These are phyloP conservation scores for Latheticus oryzae DNA, from an alignment of 2,888 invertebrate species.

Conservation along the genomic window DNA sequence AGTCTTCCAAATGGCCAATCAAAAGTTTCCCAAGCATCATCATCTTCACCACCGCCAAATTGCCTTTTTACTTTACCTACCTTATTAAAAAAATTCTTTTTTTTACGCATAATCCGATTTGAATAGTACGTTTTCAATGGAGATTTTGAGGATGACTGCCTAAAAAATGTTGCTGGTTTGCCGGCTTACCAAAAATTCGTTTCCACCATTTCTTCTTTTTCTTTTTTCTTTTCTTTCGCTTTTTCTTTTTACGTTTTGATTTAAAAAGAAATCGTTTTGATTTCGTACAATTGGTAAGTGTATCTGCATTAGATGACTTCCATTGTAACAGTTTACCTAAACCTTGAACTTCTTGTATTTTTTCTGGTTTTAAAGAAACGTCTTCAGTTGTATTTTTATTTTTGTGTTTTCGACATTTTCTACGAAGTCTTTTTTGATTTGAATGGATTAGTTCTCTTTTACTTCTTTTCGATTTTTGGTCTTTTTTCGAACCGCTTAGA, in stretches of 20 bases:
- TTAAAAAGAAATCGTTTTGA: conserved; percentile 18
- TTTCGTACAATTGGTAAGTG: background rate
- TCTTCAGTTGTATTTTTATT: background rate
- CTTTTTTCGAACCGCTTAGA: conserved; percentile 19
- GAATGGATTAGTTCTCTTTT: conserved; percentile 16
- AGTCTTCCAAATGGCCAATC: conserved; percentile 13
- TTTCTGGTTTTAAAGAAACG: conserved; percentile 2
- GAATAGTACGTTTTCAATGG: conserved; percentile 15
- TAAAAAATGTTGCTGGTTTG: conserved; percentile 23
- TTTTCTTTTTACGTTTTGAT: conserved; percentile 8
- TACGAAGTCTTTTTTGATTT: background rate
- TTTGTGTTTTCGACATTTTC: conserved; percentile 11
- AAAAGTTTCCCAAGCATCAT: conserved; percentile 16
- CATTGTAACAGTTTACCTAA: conserved; percentile 30
- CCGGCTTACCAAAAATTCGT: conserved; percentile 17
- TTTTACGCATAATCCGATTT: conserved; percentile 4
- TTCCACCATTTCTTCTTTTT: conserved; percentile 30
- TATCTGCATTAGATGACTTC: conserved; percentile 9
- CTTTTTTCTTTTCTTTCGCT: conserved; percentile 11
- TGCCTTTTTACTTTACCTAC: conserved; percentile 6
- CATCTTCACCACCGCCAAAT: background rate
- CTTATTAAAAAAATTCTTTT: too few species aligned
- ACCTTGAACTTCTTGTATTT: background rate
- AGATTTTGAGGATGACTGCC: conserved; percentile 24
- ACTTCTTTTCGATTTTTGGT: conserved; percentile 2